phyloP scores from a whole-genome alignment of 2,888 invertebrate species.

The Lordiphosa fenestrarum region DNA sequence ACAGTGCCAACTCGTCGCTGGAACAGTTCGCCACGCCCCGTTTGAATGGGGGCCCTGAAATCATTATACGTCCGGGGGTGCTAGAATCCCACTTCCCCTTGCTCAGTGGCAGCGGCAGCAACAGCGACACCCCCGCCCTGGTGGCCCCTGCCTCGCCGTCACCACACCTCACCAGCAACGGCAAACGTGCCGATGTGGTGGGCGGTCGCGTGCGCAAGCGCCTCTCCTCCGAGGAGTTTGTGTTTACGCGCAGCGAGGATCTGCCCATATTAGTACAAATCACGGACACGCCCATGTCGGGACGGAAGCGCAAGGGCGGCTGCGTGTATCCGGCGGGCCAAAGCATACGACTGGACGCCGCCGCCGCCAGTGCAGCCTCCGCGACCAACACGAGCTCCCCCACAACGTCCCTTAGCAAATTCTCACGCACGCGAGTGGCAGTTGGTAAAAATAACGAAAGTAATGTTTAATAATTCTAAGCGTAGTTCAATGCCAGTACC shows the following conservation, averaged over 20 bases:
- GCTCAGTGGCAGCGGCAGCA: conserved; percentile 29
- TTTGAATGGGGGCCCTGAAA: conserved; percentile 49
- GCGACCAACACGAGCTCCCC: conserved; percentile 27
- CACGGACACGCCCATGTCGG: conserved; percentile 80
- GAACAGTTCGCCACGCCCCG: conserved; percentile 67
- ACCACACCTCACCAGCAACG: conserved; percentile 39
- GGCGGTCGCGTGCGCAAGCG: conserved; percentile 75
- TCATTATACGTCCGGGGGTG: conserved; percentile 74
- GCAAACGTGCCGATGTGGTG: conserved; percentile 53
- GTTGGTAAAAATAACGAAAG: conserved; percentile 65
- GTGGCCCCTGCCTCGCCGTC: conserved; percentile 54
- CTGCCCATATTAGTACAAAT: conserved; percentile 82
- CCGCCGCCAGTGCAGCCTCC: conserved; percentile 19
- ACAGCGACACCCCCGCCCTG: conserved; percentile 25
- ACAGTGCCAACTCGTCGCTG: conserved; percentile 79
- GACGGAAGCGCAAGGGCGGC: conserved; percentile 84
- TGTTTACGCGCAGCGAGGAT: conserved; percentile 81
- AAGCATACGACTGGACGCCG: conserved; percentile 46
- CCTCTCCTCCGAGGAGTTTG: conserved; percentile 78
- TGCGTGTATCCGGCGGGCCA: conserved; percentile 82
- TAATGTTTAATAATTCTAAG: conserved; percentile 67
- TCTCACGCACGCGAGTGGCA: conserved; percentile 54
- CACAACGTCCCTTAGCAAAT: conserved; percentile 63
- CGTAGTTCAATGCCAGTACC: conserved; percentile 66
- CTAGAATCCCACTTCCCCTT: conserved; percentile 81